These are phyloP conservation scores for Podarcis raffonei DNA, from an alignment of 2,113 vertebrate genomes.

Conservation along the genomic window DNA sequence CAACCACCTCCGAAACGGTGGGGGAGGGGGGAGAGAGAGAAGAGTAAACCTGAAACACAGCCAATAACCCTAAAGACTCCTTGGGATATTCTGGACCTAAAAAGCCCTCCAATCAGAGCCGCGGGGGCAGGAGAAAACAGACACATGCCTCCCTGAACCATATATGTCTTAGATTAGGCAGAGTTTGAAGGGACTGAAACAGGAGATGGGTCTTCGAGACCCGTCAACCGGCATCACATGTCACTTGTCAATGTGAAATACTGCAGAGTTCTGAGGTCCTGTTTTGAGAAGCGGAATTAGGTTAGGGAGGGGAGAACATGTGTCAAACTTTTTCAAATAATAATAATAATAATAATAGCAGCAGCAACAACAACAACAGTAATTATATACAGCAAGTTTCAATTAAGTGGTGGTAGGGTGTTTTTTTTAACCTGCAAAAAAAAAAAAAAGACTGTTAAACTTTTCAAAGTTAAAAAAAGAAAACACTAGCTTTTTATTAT, in stretches of 20 bases:
- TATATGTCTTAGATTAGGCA: conserved; percentile 70
- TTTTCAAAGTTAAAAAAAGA: background rate
- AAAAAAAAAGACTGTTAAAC: background rate
- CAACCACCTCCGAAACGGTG: background rate
- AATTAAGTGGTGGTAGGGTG: background rate
- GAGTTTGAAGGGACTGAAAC: conserved; percentile 41
- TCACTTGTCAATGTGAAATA: conserved; percentile 64
- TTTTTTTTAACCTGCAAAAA: background rate
- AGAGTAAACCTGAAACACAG: conserved; percentile 43
- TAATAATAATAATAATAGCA: background rate
- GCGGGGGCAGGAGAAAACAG: conserved; percentile 60
- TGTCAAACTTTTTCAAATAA: background rate
- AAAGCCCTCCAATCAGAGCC: conserved; percentile 67
- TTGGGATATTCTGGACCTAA: conserved; percentile 74
- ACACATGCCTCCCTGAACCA: conserved; percentile 51
- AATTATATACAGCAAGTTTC: background rate
- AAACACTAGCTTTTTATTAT: background rate
- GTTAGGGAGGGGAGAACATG: background rate
- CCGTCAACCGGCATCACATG: conserved; percentile 63
- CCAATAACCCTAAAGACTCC: conserved; percentile 68
- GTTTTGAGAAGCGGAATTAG: conserved; percentile 6
- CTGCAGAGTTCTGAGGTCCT: conserved; percentile 43
- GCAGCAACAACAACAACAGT: background rate
- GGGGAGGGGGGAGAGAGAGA: conserved; percentile 37
- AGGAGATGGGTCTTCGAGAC: conserved; percentile 28